These are phyloP conservation scores for Pagetopsis macropterus DNA, from an alignment of 2,797 vertebrate genomes.

Conservation along the genomic window DNA sequence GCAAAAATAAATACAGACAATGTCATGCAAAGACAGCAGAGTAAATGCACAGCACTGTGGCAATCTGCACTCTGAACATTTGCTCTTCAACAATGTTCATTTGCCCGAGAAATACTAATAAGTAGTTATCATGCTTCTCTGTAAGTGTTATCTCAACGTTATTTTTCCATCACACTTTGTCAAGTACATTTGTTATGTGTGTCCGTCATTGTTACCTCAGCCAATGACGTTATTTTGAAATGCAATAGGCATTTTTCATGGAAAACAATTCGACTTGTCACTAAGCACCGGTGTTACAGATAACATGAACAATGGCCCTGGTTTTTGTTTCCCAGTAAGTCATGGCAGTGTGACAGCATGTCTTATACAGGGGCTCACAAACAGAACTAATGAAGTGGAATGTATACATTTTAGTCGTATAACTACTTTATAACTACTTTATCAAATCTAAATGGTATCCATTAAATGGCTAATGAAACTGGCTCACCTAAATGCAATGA, in stretches of 20 bases:
- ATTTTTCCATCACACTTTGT: neutral
- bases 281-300: neutral
- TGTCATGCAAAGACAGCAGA: neutral
- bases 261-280: neutral
- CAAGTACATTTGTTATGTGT: neutral
- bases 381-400: neutral
- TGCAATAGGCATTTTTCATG: neutral
- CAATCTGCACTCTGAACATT: neutral
- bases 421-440: neutral
- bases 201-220: neutral
- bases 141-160: neutral
- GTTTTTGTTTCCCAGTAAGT: neutral
- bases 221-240: neutral
- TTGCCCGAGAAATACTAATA: neutral
- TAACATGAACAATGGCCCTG: neutral
- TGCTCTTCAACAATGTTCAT: neutral
- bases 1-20: neutral
- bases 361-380: neutral
- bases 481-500: conserved; percentile 16
- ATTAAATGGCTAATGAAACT: neutral
- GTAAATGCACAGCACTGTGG: no score
- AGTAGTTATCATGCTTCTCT: neutral
- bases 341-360: neutral
- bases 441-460: neutral
- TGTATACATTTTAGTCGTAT: neutral